Evolutionary conservation across 2,888 invertebrate species (phyloP).

Genomic region (Sussaba pulchella): DNA sequence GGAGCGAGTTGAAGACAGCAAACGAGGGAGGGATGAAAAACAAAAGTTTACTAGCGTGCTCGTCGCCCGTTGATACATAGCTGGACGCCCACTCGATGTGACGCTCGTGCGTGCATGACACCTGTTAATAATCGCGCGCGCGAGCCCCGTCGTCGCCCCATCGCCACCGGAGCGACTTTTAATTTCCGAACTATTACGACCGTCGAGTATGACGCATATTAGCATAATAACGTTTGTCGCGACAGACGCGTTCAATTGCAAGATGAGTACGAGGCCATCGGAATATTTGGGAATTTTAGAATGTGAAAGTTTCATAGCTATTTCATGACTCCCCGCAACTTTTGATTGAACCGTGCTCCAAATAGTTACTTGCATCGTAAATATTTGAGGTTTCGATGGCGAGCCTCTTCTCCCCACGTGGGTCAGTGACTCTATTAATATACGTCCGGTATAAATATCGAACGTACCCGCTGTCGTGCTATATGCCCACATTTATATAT

Average conservation of each 20-base stretch:
- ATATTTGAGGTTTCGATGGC: conserved; percentile 8
- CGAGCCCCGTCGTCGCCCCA: conserved; percentile 34
- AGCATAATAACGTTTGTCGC: conserved; percentile 55
- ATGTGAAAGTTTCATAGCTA: conserved; percentile 29
- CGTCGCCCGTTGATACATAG: conserved; percentile 42
- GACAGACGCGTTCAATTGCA: conserved; percentile 59
- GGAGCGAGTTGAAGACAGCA: not conserved
- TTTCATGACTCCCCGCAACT: conserved; percentile 46
- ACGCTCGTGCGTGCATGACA: conserved; percentile 57
- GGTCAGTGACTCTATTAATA: conserved; percentile 20
- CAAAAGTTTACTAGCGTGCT: not conserved
- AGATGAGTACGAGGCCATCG: conserved; percentile 36
- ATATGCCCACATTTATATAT: not conserved
- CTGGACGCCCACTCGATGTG: conserved; percentile 41
- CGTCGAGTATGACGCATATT: conserved; percentile 42
- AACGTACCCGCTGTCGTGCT: not conserved
- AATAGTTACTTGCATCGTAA: not conserved
- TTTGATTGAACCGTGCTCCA: not conserved
- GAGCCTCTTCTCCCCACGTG: not conserved
- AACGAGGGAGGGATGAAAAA: conserved; percentile 8
- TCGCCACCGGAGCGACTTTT: conserved; percentile 33
- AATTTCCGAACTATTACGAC: conserved; percentile 38
- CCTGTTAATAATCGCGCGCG: conserved; percentile 64
- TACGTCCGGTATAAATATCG: conserved; percentile 5
- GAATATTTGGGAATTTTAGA: not conserved